Percentiles rank a stretch among this genome's conserved stretches.
These are phyloP conservation scores for Aphis gossypii DNA, from an alignment of 1,140 invertebrate species.

Conservation along the genomic window DNA sequence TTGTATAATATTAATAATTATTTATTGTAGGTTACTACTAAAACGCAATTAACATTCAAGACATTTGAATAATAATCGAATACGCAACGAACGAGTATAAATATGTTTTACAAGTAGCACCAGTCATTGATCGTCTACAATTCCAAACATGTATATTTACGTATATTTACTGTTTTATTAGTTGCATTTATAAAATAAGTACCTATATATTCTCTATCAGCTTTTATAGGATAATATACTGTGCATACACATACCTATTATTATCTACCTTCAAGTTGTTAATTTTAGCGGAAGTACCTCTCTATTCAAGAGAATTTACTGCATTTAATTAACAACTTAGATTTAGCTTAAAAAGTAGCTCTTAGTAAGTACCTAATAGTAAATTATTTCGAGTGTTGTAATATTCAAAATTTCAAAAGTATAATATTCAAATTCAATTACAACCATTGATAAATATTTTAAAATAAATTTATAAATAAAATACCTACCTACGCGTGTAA, in stretches of 20 bases:
- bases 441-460: background rate
- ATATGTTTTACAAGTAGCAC: background rate
- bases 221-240: too few relatives aligned
- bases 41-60: background rate
- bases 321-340: background rate
- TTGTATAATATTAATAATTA: background rate
- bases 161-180: too few relatives aligned
- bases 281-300: too few relatives aligned
- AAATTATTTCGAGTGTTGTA: background rate
- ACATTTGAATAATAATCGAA: background rate
- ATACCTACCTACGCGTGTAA: background rate
- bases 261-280: too few relatives aligned
- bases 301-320: too few relatives aligned
- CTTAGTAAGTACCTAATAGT: background rate
- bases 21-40: background rate
- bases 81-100: background rate
- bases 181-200: too few relatives aligned
- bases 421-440: background rate
- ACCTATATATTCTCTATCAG: too few relatives aligned
- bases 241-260: too few relatives aligned
- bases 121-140: too few relatives aligned
- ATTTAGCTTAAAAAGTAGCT: background rate
- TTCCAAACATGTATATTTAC: too few relatives aligned
- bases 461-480: background rate
- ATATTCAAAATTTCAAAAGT: background rate